phyloP scores from a whole-genome alignment of 1,140 invertebrate genomes.

The Dicyema japonicum region DNA sequence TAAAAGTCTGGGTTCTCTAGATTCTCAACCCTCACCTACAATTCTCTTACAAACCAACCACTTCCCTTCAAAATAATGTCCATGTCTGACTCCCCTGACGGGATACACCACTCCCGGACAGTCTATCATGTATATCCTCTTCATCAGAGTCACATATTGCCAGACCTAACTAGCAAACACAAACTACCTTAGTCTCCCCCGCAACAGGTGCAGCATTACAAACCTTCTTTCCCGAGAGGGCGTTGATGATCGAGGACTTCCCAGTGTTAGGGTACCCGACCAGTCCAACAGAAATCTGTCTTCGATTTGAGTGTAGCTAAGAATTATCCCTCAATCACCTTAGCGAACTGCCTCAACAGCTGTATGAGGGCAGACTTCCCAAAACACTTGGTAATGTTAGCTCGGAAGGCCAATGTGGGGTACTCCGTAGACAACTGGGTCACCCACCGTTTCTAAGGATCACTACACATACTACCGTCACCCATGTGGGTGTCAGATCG shows the following conservation, averaged over 20 bases:
- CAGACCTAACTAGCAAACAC: slow-evolving; percentile 26
- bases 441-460: slow-evolving; percentile 38
- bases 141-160: slow-evolving; percentile 97
- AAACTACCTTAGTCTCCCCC: slow-evolving; percentile 66
- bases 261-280: slow-evolving; percentile 97
- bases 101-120: slow-evolving; percentile 94
- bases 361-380: slow-evolving; percentile 89
- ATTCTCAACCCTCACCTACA: slow-evolving; percentile 53
- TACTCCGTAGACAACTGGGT: slow-evolving; percentile 59
- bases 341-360: slow-evolving; percentile 69
- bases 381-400: slow-evolving; percentile 81
- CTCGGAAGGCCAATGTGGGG: slow-evolving; percentile 87
- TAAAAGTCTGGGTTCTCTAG: slow-evolving; percentile 75
- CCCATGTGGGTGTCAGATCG: slow-evolving; percentile 66
- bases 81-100: slow-evolving; percentile 42
- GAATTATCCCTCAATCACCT: slow-evolving; percentile 18
- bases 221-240: slow-evolving; percentile 26
- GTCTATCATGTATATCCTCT: slow-evolving; percentile 78
- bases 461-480: slow-evolving; percentile 28
- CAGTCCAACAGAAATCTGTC: slow-evolving; percentile 90
- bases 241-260: slow-evolving; percentile 91
- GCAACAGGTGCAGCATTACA: slow-evolving; percentile 94
- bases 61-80: slow-evolving; percentile 65
- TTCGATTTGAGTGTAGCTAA: slow-evolving; percentile 49
- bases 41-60: slow-evolving; percentile 7